Percentiles rank a stretch among this genome's conserved stretches.
Conservation (phyloP, 2,797 vertebrate genomes). For the Neosalanx taihuensis region DNA sequence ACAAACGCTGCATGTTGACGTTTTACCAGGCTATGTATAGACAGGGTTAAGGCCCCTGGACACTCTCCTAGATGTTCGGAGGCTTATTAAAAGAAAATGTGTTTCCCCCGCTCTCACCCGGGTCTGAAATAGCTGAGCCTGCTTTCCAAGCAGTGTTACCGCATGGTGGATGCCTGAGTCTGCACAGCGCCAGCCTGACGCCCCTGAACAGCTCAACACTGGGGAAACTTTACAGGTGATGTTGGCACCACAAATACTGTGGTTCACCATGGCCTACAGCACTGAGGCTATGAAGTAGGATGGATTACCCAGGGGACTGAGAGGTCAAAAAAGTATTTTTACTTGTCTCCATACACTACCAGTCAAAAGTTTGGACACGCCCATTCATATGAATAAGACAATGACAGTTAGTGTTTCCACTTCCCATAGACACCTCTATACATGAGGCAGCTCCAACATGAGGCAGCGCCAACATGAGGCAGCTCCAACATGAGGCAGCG, state of each 20-base stretch:
- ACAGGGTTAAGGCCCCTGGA: conserved; percentile 13
- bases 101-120: conserved; percentile 42
- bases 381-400: no score
- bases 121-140: conserved; percentile 61
- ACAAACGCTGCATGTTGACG: conserved; percentile 23
- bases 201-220: neutral
- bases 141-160: conserved; percentile 55
- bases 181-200: neutral
- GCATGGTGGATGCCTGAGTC: conserved; percentile 17
- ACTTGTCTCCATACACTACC: no score
- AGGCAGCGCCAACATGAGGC: no score
- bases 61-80: conserved; percentile 17
- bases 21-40: conserved; percentile 16
- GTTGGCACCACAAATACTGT: neutral
- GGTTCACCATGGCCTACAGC: no score
- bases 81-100: conserved; percentile 50
- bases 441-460: no score
- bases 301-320: no score
- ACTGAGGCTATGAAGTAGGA: no score
- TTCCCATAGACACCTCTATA: no score
- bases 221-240: conserved; percentile 1
- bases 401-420: no score
- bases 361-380: no score
- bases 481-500: no score
- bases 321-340: no score